These are phyloP conservation scores for Protomyctophum bolini DNA, from an alignment of 2,113 vertebrate genomes.

Conservation along the genomic window DNA sequence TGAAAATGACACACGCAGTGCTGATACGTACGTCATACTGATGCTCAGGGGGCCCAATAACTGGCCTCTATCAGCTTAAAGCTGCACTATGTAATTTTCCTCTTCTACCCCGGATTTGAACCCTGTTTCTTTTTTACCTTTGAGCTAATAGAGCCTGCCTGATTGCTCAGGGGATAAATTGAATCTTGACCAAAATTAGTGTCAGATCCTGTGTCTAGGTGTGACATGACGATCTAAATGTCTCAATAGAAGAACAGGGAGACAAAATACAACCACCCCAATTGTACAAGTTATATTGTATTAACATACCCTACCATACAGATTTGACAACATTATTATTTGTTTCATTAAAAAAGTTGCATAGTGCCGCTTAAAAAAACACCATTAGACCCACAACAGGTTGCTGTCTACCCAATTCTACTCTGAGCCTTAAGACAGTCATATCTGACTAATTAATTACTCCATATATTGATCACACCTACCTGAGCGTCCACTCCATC, in stretches of 20 bases:
- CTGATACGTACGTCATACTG: slow-evolving; percentile 27
- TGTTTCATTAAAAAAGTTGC: slow-evolving; percentile 11
- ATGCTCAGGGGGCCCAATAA: background rate
- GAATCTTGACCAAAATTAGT: too few species aligned
- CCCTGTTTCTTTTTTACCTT: too few species aligned
- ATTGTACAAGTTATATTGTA: too few species aligned
- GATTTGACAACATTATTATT: too few species aligned
- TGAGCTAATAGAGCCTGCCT: too few species aligned
- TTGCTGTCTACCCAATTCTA: slow-evolving; percentile 7
- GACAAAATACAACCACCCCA: too few species aligned
- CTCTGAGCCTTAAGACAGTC: slow-evolving; percentile 5
- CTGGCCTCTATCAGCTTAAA: background rate
- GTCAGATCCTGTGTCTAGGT: too few species aligned
- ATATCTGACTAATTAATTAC: background rate
- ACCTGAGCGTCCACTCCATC: slow-evolving; percentile 76
- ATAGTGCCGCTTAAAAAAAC: slow-evolving; percentile 25
- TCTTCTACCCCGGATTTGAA: too few species aligned
- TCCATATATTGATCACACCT: slow-evolving; percentile 59
- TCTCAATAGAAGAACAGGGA: too few species aligned
- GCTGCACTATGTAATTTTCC: background rate
- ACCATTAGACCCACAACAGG: background rate
- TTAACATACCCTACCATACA: too few species aligned
- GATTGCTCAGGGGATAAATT: too few species aligned
- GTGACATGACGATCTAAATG: too few species aligned
- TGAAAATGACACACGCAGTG: slow-evolving; percentile 25